A percentile compares a stretch with the other conserved stretches of the same genome.
phyloP scores from a whole-genome alignment of 2,888 invertebrate genomes.

The Coelinius sp. region DNA sequence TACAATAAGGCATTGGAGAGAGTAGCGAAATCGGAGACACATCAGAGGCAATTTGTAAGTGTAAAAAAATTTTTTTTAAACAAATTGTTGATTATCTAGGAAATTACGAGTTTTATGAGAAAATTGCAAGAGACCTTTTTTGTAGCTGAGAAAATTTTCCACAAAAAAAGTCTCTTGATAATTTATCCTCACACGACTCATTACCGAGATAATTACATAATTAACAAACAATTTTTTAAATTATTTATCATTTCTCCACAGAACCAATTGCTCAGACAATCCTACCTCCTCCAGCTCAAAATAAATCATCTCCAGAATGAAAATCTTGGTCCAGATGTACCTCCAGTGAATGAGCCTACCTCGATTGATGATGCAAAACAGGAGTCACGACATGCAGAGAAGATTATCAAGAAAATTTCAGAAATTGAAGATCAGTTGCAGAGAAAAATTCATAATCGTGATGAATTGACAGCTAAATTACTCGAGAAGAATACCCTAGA shows the following conservation, averaged over 20 bases:
- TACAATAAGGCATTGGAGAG: background rate
- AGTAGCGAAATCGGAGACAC: background rate
- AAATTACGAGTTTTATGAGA: too few species aligned
- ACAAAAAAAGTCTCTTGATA: background rate
- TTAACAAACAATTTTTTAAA: too few species aligned
- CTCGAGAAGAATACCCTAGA: background rate
- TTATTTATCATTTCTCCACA: too few species aligned
- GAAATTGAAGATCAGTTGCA: background rate
- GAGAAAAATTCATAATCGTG: background rate
- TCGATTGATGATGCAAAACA: background rate
- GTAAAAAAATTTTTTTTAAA: background rate
- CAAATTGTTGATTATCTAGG: too few species aligned
- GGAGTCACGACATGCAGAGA: background rate
- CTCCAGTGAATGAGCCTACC: background rate
- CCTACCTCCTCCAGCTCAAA: background rate
- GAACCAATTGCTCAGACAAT: too few species aligned
- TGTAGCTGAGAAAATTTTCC: too few species aligned
- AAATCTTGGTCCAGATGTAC: background rate
- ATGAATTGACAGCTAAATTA: background rate
- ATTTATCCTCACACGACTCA: too few species aligned
- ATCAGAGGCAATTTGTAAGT: background rate
- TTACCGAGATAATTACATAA: too few species aligned
- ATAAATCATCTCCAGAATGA: background rate
- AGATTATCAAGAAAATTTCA: background rate
- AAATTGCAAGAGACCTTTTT: too few species aligned